Evolutionary conservation across 2,888 invertebrate species (phyloP).

Genomic region (Biston stratarius): DNA sequence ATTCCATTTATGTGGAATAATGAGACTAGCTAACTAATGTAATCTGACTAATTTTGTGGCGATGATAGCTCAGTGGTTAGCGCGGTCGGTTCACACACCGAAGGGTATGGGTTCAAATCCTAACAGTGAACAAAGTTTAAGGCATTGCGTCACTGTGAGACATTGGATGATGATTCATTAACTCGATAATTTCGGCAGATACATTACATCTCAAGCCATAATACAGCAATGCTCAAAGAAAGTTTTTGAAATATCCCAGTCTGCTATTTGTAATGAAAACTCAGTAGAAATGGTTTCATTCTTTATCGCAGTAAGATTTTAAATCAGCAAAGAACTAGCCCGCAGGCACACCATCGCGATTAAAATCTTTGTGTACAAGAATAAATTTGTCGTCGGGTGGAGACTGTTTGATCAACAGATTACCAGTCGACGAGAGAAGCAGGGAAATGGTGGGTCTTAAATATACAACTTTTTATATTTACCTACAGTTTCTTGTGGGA

Average conservation of each 20-base stretch:
- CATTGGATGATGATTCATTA: no score
- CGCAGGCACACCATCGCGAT: conserved; percentile 63
- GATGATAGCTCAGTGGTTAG: no score
- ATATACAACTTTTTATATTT: conserved; percentile 56
- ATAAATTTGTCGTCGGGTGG: conserved; percentile 78
- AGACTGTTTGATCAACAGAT: conserved; percentile 80
- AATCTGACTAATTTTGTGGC: no score
- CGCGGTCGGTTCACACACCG: no score
- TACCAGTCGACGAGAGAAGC: conserved; percentile 68
- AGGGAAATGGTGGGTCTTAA: conserved; percentile 72
- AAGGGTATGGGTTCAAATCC: no score
- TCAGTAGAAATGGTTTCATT: conserved; percentile 4
- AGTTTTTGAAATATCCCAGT: conserved; percentile 4
- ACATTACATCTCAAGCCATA: no score
- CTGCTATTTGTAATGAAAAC: conserved; percentile 4
- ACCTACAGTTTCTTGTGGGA: conserved; percentile 41
- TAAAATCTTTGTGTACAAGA: conserved; percentile 76
- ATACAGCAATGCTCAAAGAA: no score
- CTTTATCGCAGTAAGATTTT: conserved; percentile 15
- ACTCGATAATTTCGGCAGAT: no score
- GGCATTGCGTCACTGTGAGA: no score
- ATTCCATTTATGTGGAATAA: no score
- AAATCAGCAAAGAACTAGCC: conserved; percentile 44
- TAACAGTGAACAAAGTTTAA: no score
- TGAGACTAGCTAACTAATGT: no score